These are phyloP conservation scores for Ophion obscuratus DNA, from an alignment of 2,888 invertebrate genomes.

Conservation along the genomic window DNA sequence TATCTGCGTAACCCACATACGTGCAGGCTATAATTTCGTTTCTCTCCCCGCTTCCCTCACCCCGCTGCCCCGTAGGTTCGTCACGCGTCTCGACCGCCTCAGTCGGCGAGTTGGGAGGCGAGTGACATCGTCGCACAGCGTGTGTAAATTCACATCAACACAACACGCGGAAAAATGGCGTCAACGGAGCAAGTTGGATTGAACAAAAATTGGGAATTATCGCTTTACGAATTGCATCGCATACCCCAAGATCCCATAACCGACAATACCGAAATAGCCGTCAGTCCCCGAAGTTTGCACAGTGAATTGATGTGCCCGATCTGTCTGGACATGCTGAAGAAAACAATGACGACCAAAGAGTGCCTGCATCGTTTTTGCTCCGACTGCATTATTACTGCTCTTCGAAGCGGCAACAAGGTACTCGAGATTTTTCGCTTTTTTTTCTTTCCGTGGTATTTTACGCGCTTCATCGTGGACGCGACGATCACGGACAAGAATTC, in stretches of 20 bases:
- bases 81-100: no score
- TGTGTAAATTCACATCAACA: conserved; percentile 17
- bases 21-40: neutral
- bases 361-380: conserved; percentile 99
- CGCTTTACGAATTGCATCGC: conserved; percentile 96
- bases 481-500: no score
- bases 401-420: conserved; percentile 97
- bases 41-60: no score
- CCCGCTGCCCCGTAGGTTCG: no score
- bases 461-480: neutral
- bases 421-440: neutral
- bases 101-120: no score
- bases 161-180: conserved; percentile 85
- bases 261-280: conserved; percentile 97
- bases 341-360: conserved; percentile 99
- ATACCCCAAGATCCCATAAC: conserved; percentile 98
- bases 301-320: conserved; percentile 99
- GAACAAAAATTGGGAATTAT: conserved; percentile 98
- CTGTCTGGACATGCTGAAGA: conserved; percentile 99
- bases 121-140: conserved; percentile 7
- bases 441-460: neutral
- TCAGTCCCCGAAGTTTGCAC: conserved; percentile 96
- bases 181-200: conserved; percentile 92
- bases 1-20: conserved; percentile 10
- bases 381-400: conserved; percentile 98